Evolutionary conservation across 2,888 invertebrate genomes (phyloP).

Genomic region (Nomada hirtipes): DNA sequence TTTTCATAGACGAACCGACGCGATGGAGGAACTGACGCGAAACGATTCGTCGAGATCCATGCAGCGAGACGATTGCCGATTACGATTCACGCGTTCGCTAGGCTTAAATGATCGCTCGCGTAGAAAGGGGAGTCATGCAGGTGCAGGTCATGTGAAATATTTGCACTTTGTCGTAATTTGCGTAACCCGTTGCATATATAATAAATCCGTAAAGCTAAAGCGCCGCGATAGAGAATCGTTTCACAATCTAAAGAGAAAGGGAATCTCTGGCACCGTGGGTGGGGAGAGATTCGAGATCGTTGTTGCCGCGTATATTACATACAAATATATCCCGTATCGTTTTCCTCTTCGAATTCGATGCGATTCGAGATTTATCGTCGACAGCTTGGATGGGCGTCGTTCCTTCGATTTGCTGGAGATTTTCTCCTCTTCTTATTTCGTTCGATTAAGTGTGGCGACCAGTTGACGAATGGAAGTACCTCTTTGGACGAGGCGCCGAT

Average conservation of each 20-base stretch:
- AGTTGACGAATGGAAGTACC: neutral
- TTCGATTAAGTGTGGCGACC: neutral
- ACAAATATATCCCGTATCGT: neutral
- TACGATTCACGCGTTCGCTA: constrained; percentile 66
- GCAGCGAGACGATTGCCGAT: constrained; percentile 45
- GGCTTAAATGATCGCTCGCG: constrained; percentile 69
- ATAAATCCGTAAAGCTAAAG: constrained; percentile 76
- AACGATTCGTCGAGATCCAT: neutral
- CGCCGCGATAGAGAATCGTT: constrained; percentile 77
- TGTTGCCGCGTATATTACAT: constrained; percentile 38
- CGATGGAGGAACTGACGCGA: neutral
- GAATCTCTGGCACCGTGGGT: constrained; percentile 73
- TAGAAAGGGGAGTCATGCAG: constrained; percentile 73
- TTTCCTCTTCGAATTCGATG: constrained; percentile 1
- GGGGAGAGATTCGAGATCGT: constrained; percentile 66
- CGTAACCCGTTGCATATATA: constrained; percentile 81
- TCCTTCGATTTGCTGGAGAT: too few relatives aligned
- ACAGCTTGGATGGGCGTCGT: neutral
- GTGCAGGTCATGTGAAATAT: constrained; percentile 82
- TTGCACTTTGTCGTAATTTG: constrained; percentile 82
- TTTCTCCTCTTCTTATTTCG: too few relatives aligned
- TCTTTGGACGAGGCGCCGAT: neutral
- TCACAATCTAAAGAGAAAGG: constrained; percentile 82
- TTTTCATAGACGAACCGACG: too few relatives aligned
- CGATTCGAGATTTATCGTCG: neutral